Conservation (phyloP, 1,140 invertebrate species). For the Cephus cinctus region DNA sequence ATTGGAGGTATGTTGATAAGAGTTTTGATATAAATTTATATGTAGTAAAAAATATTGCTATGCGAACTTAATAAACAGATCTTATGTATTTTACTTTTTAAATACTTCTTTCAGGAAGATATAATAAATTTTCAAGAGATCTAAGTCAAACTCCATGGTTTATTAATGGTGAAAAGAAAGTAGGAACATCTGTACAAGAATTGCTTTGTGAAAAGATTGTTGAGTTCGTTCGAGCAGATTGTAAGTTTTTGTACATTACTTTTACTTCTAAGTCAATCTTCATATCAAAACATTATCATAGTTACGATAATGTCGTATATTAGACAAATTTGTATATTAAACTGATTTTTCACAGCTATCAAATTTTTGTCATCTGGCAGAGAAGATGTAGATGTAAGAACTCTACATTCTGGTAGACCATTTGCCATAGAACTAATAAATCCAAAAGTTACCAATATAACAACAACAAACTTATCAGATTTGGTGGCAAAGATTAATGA, state of each 20-base stretch:
- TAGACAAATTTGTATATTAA: background rate
- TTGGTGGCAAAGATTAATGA: conserved; percentile 66
- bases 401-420: conserved; percentile 81
- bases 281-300: conserved; percentile 22
- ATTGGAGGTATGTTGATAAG: conserved; percentile 58
- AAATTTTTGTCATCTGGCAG: conserved; percentile 88
- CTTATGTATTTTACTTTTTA: conserved; percentile 18
- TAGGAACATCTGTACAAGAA: conserved; percentile 89
- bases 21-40: background rate
- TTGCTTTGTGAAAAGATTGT: conserved; percentile 70
- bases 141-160: conserved; percentile 95
- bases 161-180: conserved; percentile 75
- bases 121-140: conserved; percentile 83
- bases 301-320: no score
- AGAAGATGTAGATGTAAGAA: conserved; percentile 93
- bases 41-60: conserved; percentile 4
- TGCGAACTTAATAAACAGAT: conserved; percentile 9
- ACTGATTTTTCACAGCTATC: conserved; percentile 39
- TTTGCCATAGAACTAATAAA: conserved; percentile 83
- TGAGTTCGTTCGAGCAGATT: conserved; percentile 57
- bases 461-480: conserved; percentile 51
- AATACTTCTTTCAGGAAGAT: conserved; percentile 63
- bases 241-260: conserved; percentile 40
- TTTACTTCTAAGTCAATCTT: background rate
- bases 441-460: conserved; percentile 62